Base-by-base conservation (phyloP, 2,797 vertebrate genomes). In the Streptopelia turtur region DNA sequence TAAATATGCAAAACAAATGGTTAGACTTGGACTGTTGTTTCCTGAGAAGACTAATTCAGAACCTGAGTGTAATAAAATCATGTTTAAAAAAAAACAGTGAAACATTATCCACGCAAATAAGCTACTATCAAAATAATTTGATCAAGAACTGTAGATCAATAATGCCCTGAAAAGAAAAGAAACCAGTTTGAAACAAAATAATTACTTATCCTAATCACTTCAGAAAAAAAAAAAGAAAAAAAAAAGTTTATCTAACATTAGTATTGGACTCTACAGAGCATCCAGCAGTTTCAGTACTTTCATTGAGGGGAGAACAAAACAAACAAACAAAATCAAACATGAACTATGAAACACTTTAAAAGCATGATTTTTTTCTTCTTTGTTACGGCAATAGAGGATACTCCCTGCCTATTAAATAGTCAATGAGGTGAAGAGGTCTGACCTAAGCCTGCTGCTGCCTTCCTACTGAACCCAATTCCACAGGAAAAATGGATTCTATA, bases 201-300 rank as follows among this genome's bases (percentile, higher is more conserved):
- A 35, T 47, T 85, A 16, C 3, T 64, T 76, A 31, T 35, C 12
- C 5, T 11, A 43, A 1, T 47, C 16, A 82, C n/a, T 55, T 21
- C 16, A 25, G 8, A 16, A 30, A 61, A 76, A 49, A 60, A 10
- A 12, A 43, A 43, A 43, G 2, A 30, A 12, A 43, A 43, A 43
- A 30, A 35, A 52, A 4, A 1, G 0, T 24, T 49, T 43, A 57
- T 11, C 1, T 49, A 5, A 2, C 39, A 1, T 25, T 66, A n/a
- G 13, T 47, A 33, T 57, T 78, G 41, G 9, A n/a, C 24, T 76
- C 9, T 65, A 27, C 16, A 57, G 53, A 70, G 6, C 18, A 25
- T 41, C 28, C 39, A 83, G 4, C 16, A 27, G 5, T 49, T 21
- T 31, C 24, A 9, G 7, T 65, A 43, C 16, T 65, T 71, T 13